Percentiles rank a stretch among this genome's conserved stretches.
Conservation (phyloP, 2,113 vertebrate species). For the Podocnemis expansa region DNA sequence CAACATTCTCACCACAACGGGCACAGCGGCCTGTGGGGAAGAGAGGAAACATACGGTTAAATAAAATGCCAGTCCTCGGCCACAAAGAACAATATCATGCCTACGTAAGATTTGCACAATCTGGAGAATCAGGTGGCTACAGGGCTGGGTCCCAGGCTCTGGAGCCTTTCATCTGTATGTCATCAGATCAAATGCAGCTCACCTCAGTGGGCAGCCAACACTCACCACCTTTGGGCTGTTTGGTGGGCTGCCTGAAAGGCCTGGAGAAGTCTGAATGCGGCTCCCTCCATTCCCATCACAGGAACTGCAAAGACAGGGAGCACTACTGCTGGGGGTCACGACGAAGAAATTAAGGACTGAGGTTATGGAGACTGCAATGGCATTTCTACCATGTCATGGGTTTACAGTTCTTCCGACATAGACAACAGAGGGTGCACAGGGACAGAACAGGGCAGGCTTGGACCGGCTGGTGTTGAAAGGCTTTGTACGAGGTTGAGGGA, state of each 20-base stretch:
- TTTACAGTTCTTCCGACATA: neutral
- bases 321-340: fast-evolving
- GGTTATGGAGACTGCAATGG: neutral
- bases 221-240: fast-evolving
- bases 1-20: constrained; percentile 95
- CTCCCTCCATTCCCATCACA: neutral
- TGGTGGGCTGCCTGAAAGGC: neutral
- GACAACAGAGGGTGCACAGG: neutral
- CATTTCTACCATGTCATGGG: neutral
- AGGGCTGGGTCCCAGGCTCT: neutral
- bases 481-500: neutral
- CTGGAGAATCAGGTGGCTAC: neutral
- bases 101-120: neutral
- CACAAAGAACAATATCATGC: neutral
- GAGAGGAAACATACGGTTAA: neutral
- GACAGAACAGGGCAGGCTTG: neutral
- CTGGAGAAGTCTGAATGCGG: neutral
- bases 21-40: constrained; percentile 88
- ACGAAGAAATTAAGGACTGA: neutral
- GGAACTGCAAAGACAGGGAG: neutral
- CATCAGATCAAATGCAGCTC: neutral
- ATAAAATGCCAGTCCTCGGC: neutral
- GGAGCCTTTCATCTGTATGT: neutral
- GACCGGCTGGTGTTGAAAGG: neutral
- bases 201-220: neutral